These are phyloP conservation scores for Acanthoscelides obtectus DNA, from an alignment of 2,888 invertebrate genomes.

Conservation along the genomic window DNA sequence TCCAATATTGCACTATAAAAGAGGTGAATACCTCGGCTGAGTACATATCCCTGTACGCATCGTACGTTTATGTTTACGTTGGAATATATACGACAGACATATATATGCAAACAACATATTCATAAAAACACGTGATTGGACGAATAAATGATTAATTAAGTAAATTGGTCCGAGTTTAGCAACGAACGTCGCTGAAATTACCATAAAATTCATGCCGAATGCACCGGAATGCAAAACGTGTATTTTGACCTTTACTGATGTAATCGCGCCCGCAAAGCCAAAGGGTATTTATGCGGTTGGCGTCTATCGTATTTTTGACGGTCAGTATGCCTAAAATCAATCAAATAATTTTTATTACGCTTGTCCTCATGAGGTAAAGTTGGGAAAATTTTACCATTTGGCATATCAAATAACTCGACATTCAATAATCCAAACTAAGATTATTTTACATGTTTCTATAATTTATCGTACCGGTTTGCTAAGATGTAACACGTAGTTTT, in stretches of 20 bases:
- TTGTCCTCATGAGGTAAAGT: no score
- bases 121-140: constrained; percentile 19
- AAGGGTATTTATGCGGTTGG: not conserved
- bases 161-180: constrained; percentile 27
- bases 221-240: constrained; percentile 22
- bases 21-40: constrained; percentile 1
- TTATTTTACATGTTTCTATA: no score
- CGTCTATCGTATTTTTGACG: not conserved
- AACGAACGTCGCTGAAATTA: constrained; percentile 25
- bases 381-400: no score
- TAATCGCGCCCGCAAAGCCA: not conserved
- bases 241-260: constrained; percentile 18
- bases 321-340: no score
- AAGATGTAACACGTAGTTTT: no score
- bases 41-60: constrained; percentile 14
- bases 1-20: not conserved
- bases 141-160: constrained; percentile 29
- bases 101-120: not conserved
- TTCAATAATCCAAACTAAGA: no score
- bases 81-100: not conserved
- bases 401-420: no score
- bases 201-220: constrained; percentile 25
- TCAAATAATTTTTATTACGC: no score
- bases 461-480: no score
- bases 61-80: not conserved